phyloP scores from a whole-genome alignment of 2,113 vertebrate species.

The Dasyurus viverrinus region DNA sequence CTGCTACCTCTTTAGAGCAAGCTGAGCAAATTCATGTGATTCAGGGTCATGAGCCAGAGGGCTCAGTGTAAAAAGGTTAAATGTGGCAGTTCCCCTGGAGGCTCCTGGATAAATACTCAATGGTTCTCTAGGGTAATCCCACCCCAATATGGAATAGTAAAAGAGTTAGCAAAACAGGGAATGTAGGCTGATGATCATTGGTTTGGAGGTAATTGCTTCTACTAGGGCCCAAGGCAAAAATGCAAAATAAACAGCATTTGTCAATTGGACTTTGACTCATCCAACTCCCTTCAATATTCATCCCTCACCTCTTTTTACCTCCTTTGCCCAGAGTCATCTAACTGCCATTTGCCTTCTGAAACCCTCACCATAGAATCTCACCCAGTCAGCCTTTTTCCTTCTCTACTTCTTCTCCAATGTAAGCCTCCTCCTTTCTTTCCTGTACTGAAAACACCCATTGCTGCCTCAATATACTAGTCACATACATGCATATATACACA shows the following conservation, averaged over 20 bases:
- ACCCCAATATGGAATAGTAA: neutral
- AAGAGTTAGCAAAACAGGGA: neutral
- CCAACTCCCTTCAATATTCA: neutral
- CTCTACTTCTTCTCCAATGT: neutral
- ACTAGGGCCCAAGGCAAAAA: conserved; percentile 2
- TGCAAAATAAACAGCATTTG: neutral
- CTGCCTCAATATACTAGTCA: neutral
- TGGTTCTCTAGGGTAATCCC: neutral
- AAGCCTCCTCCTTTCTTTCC: neutral
- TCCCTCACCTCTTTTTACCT: neutral
- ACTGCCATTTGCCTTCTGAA: neutral
- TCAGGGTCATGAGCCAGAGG: neutral
- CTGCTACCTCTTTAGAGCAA: neutral
- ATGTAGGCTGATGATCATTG: neutral
- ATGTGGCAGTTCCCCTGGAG: neutral
- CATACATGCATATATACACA: too few species aligned
- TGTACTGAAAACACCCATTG: neutral
- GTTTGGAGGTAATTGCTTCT: neutral
- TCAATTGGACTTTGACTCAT: neutral
- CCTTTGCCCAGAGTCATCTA: neutral
- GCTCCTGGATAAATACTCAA: neutral
- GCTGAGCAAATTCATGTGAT: conserved; percentile 8
- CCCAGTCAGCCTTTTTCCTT: neutral
- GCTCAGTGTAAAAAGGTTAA: neutral
- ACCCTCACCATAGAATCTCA: neutral